Percentiles rank a stretch among this genome's conserved stretches.
Conservation (phyloP, 2,888 invertebrate species). For the Neocrepidodera transversa region DNA sequence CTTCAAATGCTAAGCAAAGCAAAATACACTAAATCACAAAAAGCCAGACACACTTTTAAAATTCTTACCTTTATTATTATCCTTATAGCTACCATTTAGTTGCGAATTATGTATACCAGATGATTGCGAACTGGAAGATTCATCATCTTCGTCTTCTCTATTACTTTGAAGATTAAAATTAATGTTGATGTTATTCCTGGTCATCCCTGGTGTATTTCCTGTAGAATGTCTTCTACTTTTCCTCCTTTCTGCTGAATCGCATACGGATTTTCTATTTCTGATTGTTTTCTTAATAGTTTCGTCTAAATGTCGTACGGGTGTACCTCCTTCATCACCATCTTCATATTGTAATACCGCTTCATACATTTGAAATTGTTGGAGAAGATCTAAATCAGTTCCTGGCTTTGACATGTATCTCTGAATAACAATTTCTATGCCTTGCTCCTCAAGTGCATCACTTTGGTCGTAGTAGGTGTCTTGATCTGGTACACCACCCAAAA, state of each 20-base stretch:
- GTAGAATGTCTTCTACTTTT: slow-evolving; percentile 81
- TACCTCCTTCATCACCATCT: slow-evolving; percentile 78
- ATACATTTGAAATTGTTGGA: slow-evolving; percentile 93
- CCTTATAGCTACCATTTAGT: slow-evolving; percentile 66
- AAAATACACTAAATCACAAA: slow-evolving; percentile 28
- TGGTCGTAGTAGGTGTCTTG: slow-evolving; percentile 98
- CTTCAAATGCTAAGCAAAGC: slow-evolving; percentile 63
- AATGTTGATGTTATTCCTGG: slow-evolving; percentile 49
- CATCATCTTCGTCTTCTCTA: slow-evolving; percentile 63
- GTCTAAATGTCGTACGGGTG: slow-evolving; percentile 71
- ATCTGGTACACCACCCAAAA: slow-evolving; percentile 90
- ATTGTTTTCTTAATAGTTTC: slow-evolving; percentile 77
- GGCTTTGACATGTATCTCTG: slow-evolving; percentile 90
- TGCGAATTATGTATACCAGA: slow-evolving; percentile 64
- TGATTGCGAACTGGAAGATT: slow-evolving; percentile 68
- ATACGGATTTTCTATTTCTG: slow-evolving; percentile 70
- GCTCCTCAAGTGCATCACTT: slow-evolving; percentile 93
- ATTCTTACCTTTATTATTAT: slow-evolving; percentile 63
- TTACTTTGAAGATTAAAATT: slow-evolving; percentile 45
- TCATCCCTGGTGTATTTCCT: slow-evolving; percentile 66
- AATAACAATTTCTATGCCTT: slow-evolving; percentile 87
- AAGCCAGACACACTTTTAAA: slow-evolving; percentile 9
- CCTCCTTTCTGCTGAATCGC: slow-evolving; percentile 72
- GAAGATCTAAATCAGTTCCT: slow-evolving; percentile 89
- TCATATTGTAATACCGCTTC: slow-evolving; percentile 91